Base-by-base conservation (phyloP, 2,888 invertebrate species). In the Nephrotoma flavescens region DNA sequence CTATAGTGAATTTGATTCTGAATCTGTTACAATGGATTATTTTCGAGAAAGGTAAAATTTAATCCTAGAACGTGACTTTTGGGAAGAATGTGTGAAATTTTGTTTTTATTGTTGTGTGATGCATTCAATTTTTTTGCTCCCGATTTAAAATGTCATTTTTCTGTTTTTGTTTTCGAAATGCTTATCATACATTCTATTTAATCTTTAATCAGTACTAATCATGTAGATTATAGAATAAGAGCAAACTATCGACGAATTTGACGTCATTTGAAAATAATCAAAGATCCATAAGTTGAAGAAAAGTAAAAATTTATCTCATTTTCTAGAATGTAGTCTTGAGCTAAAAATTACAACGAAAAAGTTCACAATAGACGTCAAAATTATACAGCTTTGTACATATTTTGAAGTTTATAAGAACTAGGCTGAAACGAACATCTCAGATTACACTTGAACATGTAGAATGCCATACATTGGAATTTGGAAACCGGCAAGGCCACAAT, bases 1-100 rank as follows among this genome's bases (percentile, higher is more conserved):
- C 90, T 93, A 92, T 88, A 92, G 92, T 88, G 93, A 93, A 91
- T 93, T 93, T 89, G 93, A 93, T 91, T 92, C 92, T 52, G 92
- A 92, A 89, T 92, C 92, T 87, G 91, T 92, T 87, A 91, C 92
- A 88, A 90, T 92, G 90, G 92, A 92, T 88, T 92, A 92, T 89
- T 91, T 91, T 89, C 91, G 91, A 88, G 92, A 92, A 90, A 92
- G 92, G 93, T 93, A 92, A 89, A 88, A 85, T 6, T 12, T 9
- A 85, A 42, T 47, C 6, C 83, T 31, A n/a, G 42, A 86, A 31
- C 71, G 71, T 31, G 71, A 71, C 31, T 71, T 71, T 44, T 44
- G n/a, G 31, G 6, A 71, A 71, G 15, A 31, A 71, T 71, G 71
- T 42, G 15, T 84, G 0, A n/a, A 19, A 85, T 87, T 83, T n/a